Evolutionary conservation across 1,140 invertebrate genomes (phyloP).

Genomic region (Procambarus clarkii): DNA sequence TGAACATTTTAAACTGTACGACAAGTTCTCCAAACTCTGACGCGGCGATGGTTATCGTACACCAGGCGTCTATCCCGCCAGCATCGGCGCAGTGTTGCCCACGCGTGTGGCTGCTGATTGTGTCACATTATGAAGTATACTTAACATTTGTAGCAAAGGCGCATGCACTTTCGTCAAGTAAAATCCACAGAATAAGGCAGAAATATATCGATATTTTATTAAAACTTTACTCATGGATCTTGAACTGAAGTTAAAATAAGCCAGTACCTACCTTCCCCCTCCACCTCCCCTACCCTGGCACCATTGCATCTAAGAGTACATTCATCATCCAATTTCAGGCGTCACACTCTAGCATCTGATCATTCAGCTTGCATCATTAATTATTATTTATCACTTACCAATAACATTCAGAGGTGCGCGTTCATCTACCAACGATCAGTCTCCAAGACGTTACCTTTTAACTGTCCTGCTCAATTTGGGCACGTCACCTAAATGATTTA

Average conservation of each 20-base stretch:
- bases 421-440: conserved; percentile 60
- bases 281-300: conserved; percentile 28
- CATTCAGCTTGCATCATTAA: conserved; percentile 57
- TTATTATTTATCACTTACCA: conserved; percentile 66
- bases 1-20: conserved; percentile 49
- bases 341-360: conserved; percentile 58
- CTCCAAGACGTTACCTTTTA: conserved; percentile 22
- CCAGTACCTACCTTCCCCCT: neutral
- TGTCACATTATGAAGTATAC: neutral
- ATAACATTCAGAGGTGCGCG: conserved; percentile 49
- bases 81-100: conserved; percentile 49
- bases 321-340: conserved; percentile 66
- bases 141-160: neutral
- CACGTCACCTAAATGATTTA: neutral
- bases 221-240: neutral
- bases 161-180: neutral
- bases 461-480: neutral
- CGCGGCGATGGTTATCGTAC: conserved; percentile 57
- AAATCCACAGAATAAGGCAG: no score
- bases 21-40: conserved; percentile 50
- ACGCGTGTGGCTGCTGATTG: neutral
- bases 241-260: neutral
- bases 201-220: neutral
- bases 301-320: conserved; percentile 57
- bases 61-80: conserved; percentile 57